Conservation (phyloP, 2,888 invertebrate genomes). For the Pasiphila rectangulata region DNA sequence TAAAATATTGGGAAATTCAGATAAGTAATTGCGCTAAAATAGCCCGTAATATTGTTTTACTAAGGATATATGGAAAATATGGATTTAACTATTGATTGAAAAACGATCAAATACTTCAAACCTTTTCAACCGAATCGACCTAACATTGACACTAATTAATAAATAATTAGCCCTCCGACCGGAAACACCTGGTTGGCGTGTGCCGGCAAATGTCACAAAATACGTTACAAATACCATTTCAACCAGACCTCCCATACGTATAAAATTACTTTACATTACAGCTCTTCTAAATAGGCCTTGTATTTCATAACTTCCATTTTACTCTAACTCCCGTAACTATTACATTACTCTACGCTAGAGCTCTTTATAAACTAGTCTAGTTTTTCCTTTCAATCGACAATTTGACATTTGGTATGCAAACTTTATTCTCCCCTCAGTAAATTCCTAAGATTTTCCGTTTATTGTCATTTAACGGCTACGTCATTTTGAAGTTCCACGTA, state of each 20-base stretch:
- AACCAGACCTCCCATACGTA: slow-evolving; percentile 5
- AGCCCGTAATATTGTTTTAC: no score
- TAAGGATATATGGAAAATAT: no score
- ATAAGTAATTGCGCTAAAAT: no score
- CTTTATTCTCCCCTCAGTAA: not conserved
- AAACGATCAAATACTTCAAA: not conserved
- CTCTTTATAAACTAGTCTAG: not conserved
- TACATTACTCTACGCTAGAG: no score
- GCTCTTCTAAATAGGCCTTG: no score
- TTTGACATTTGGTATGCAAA: slow-evolving; percentile 8
- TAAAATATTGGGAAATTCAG: no score
- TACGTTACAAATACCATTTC: slow-evolving; percentile 27
- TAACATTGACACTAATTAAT: slow-evolving; percentile 30
- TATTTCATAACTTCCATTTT: no score
- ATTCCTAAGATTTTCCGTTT: no score
- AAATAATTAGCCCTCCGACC: slow-evolving; percentile 34
- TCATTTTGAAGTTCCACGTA: no score
- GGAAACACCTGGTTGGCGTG: slow-evolving; percentile 39
- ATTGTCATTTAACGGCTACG: no score
- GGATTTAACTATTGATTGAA: slow-evolving; percentile 5
- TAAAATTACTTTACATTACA: no score
- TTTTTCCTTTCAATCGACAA: slow-evolving; percentile 9
- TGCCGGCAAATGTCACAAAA: slow-evolving; percentile 35
- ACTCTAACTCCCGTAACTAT: no score
- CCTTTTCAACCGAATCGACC: slow-evolving; percentile 29